Percentiles rank a stretch among this genome's conserved stretches.
Evolutionary conservation across 30 jellyfish, hydroid and myxozoan genomes (phyloP).

Genomic region (Hydractinia echinata): DNA sequence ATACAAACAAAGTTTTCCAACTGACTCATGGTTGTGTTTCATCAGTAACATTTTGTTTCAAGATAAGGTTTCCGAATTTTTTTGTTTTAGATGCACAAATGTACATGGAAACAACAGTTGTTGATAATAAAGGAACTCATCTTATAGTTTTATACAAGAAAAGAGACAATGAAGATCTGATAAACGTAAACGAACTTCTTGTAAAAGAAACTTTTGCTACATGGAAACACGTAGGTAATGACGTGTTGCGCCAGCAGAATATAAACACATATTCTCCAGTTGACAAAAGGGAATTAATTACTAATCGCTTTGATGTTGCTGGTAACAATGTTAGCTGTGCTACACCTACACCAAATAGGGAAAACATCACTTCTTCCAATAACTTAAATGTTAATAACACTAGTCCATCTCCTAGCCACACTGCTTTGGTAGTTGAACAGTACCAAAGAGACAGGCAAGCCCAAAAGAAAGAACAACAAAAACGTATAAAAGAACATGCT

Average conservation of each 20-base stretch:
- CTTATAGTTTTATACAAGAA: background rate
- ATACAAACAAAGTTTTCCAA: too few relatives aligned
- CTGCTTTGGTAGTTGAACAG: background rate
- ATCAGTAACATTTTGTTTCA: too few relatives aligned
- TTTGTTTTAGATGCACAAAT: background rate
- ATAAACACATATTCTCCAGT: background rate
- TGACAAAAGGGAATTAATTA: background rate
- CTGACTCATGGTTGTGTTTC: too few relatives aligned
- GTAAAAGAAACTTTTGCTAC: conserved; percentile 47
- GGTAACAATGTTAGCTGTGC: background rate
- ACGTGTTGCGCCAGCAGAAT: background rate
- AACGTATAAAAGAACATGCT: background rate
- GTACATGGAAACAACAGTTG: background rate
- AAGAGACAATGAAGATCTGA: background rate
- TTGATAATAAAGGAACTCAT: background rate
- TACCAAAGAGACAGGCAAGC: conserved; percentile 11
- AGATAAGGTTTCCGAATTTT: background rate
- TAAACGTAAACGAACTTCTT: conserved; percentile 41
- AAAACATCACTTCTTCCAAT: too few relatives aligned
- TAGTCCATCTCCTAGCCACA: background rate
- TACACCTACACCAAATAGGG: too few relatives aligned
- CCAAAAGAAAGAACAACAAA: conserved; percentile 13
- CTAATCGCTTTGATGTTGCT: background rate
- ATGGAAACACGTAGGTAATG: conserved; percentile 5
- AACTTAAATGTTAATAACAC: background rate